Conservation (phyloP, 2,797 vertebrate genomes). For the Amblyraja radiata region DNA sequence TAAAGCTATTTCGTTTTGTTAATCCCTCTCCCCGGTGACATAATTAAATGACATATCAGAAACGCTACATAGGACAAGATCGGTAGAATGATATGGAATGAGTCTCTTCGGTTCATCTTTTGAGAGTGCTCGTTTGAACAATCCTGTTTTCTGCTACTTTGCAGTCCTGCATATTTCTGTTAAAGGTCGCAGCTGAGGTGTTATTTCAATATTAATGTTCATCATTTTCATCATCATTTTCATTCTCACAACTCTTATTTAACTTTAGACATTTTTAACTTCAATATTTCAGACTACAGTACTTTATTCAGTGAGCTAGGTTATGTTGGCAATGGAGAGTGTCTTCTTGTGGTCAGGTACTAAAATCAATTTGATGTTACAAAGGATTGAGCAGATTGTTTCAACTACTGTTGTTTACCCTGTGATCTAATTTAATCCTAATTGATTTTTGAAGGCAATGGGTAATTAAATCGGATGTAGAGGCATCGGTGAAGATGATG, state of each 20-base stretch:
- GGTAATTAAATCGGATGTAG: neutral
- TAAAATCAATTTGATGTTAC: neutral
- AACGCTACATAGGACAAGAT: neutral
- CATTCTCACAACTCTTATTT: neutral
- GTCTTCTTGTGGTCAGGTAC: neutral
- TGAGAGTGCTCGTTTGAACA: neutral
- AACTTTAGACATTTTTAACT: neutral
- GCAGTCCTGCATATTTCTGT: neutral
- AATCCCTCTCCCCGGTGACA: neutral
- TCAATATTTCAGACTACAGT: neutral
- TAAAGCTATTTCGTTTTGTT: neutral
- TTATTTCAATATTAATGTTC: neutral
- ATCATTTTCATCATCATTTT: neutral
- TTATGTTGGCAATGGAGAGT: neutral
- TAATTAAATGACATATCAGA: neutral
- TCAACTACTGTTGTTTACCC: neutral
- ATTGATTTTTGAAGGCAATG: neutral
- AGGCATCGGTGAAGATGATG: neutral
- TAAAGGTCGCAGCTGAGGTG: neutral
- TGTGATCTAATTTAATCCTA: slow-evolving; percentile 1
- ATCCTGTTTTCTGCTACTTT: neutral
- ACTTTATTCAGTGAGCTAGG: neutral
- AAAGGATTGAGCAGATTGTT: neutral
- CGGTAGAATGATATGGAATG: neutral
- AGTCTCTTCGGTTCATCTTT: neutral